Evolutionary conservation across 2,113 vertebrate species (phyloP).

Genomic region (Elephas maximus): DNA sequence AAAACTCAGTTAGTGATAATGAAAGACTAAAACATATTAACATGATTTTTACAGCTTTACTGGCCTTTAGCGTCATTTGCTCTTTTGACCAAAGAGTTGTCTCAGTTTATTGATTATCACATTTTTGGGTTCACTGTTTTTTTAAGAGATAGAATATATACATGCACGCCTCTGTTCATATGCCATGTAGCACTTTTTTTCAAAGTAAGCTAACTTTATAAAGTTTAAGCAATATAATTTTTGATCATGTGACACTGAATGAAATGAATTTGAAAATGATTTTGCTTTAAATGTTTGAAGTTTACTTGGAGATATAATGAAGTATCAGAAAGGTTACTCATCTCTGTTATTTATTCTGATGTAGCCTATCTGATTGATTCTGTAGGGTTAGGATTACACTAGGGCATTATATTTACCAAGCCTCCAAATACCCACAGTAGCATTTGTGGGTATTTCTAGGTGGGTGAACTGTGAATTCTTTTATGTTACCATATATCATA

Average conservation of each 20-base stretch:
- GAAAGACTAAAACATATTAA: not conserved
- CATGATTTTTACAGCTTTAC: not conserved
- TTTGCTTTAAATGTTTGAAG: constrained; percentile 53
- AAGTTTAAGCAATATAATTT: constrained; percentile 27
- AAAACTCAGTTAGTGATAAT: not conserved
- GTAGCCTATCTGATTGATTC: constrained; percentile 37
- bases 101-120: constrained; percentile 5
- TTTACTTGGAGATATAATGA: constrained; percentile 41
- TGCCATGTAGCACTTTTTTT: not conserved
- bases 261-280: constrained; percentile 55
- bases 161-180: not conserved
- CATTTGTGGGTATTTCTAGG: not conserved
- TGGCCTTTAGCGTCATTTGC: not conserved
- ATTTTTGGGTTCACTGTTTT: not conserved
- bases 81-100: not conserved
- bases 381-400: not conserved
- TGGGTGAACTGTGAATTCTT: not conserved
- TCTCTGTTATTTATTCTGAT: constrained; percentile 27
- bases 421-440: not conserved
- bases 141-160: not conserved
- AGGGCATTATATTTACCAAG: constrained; percentile 42
- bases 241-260: constrained; percentile 20
- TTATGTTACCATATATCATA: not conserved
- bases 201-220: constrained; percentile 16
- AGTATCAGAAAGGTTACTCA: constrained; percentile 49